Base-by-base conservation (phyloP, 92 coral and sea anemone species). In the Virgularia gustaviana region DNA sequence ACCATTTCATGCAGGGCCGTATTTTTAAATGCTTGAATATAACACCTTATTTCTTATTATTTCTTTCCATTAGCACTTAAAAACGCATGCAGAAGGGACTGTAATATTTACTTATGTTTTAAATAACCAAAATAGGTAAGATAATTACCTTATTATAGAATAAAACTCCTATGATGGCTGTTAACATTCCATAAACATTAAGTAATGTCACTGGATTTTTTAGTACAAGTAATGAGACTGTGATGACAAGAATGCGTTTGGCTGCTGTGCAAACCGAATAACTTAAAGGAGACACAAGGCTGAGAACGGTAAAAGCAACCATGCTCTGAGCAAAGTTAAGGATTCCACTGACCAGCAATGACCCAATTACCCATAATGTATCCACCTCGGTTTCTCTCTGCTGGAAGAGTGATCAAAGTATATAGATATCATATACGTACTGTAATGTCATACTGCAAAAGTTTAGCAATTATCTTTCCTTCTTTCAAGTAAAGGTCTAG, bases 251-350 rank as follows among this genome's bases (percentile, higher is more conserved):
- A 59, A 92, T 87, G 53, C 98, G 77, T 63, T 92, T 92, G 57
- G 92, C 87, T 27, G 98, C 96, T 22, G 98, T 83, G 38, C 96
- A 94, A 36, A 92, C 96, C 13, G 98, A 83, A 60, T 92, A 92
- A 75, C 98, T 92, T 22, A 92, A 79, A 0, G 98, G 98, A 0
- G 96, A 83, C 28, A 92, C 85, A 6, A 92, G 74, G 31, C 88
- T 89, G 31, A 92, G 79, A 27, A 92, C 98, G 11, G 96, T 89
- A 57, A 92, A 92, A 0, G 98, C 96, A 42, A 92, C 98, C 87
- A 92, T 92, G 63, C 90, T 92, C 81, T 92, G 98, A 33, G 82
- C 74, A 51, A 89, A 92, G 80, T 90, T 92, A 62, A 92, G 84
- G 61, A 92, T 84, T 35, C 98, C 98, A 33, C 89, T 92, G 57